phyloP scores from a whole-genome alignment of 1,140 invertebrate genomes.

The Euborellia annulipes region DNA sequence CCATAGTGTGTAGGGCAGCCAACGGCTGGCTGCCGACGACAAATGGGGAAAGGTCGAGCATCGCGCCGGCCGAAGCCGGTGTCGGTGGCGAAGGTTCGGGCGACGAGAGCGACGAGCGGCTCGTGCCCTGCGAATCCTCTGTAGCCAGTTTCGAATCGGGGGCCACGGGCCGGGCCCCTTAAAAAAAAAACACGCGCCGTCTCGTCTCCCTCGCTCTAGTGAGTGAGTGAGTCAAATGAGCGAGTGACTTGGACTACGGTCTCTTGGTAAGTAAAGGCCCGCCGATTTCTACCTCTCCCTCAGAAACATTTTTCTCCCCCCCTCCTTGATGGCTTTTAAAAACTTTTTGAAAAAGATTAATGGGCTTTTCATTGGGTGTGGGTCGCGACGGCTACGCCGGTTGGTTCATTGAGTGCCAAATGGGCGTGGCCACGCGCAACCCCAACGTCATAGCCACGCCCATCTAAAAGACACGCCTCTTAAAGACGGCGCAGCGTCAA shows the following conservation, averaged over 20 bases:
- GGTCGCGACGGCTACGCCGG: conserved; percentile 7
- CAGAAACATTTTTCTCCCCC: background rate
- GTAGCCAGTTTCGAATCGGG: conserved; percentile 2
- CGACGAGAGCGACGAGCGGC: conserved; percentile 29
- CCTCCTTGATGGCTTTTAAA: background rate
- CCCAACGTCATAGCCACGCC: no score
- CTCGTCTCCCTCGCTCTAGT: background rate
- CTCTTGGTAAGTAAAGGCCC: background rate
- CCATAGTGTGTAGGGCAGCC: conserved; percentile 86
- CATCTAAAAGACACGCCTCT: no score
- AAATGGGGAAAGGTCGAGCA: conserved; percentile 31
- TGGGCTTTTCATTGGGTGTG: conserved; percentile 10
- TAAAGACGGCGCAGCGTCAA: no score
- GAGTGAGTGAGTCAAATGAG: background rate
- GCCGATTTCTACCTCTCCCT: background rate
- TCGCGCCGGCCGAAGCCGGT: no score
- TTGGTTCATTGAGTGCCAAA: background rate
- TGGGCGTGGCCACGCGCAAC: no score
- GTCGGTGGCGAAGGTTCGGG: conserved; percentile 16
- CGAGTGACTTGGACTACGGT: background rate
- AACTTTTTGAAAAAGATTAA: conserved; percentile 11
- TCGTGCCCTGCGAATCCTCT: conserved; percentile 13
- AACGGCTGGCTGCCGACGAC: conserved; percentile 54
- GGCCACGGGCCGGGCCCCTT: conserved; percentile 17
- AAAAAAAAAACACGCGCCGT: background rate